Conservation (phyloP, 2,888 invertebrate genomes). For the Thecocarcelia acutangulata region DNA sequence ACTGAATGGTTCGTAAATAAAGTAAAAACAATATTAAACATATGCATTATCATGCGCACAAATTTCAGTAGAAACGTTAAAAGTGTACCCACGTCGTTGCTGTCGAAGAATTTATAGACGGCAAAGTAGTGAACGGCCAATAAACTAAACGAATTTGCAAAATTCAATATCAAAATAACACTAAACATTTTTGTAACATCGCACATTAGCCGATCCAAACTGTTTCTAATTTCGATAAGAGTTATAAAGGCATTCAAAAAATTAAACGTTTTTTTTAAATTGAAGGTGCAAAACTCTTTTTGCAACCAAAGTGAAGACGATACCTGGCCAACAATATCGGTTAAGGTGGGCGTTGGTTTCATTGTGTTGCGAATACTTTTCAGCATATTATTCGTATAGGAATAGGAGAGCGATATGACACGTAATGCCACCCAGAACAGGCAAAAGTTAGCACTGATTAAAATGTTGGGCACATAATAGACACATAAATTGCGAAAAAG, state of each 20-base stretch:
- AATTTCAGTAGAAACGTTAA: conserved; percentile 69
- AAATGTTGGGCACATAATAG: conserved; percentile 65
- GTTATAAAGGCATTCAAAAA: conserved; percentile 52
- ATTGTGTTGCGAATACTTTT: not conserved
- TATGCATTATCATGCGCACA: conserved; percentile 72
- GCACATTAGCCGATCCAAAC: conserved; percentile 58
- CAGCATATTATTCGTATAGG: conserved; percentile 54
- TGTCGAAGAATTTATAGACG: conserved; percentile 68
- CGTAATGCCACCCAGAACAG: conserved; percentile 68
- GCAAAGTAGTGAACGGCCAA: conserved; percentile 66
- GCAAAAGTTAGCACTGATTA: conserved; percentile 64
- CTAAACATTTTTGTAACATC: conserved; percentile 57
- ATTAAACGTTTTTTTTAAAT: conserved; percentile 3
- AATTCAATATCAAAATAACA: conserved; percentile 65
- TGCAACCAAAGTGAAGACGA: conserved; percentile 54
- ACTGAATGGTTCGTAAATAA: conserved; percentile 65
- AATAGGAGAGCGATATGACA: conserved; percentile 44
- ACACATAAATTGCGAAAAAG: conserved; percentile 46
- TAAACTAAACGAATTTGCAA: conserved; percentile 61
- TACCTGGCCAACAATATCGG: too few relatives aligned
- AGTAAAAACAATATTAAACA: conserved; percentile 62
- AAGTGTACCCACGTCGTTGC: conserved; percentile 11
- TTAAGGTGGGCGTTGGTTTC: not conserved
- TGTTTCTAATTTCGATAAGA: conserved; percentile 50
- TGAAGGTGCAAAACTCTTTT: conserved; percentile 48